These are phyloP conservation scores for Agelastica alni DNA, from an alignment of 2,888 invertebrate genomes.

Conservation along the genomic window DNA sequence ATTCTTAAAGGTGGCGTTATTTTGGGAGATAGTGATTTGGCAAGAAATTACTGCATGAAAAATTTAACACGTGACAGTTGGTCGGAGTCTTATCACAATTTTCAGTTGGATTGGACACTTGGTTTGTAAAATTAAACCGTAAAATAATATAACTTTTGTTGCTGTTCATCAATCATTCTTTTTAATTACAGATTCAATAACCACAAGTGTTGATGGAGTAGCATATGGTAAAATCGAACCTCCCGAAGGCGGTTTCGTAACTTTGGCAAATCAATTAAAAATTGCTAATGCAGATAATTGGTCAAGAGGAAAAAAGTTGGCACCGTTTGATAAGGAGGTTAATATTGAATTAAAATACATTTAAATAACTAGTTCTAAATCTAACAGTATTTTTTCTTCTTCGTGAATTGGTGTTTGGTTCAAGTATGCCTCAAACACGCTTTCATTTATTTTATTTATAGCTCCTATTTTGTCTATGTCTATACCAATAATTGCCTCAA, in stretches of 20 bases:
- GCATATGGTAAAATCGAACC: conserved; percentile 58
- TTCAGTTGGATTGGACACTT: conserved; percentile 62
- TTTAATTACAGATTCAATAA: conserved; percentile 57
- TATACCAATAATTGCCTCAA: no score
- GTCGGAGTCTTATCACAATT: conserved; percentile 63
- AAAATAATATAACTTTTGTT: no score
- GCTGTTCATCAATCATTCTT: no score
- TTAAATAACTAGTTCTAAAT: no score
- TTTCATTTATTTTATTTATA: no score
- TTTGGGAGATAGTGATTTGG: conserved; percentile 43
- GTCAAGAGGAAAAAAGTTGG: conserved; percentile 63
- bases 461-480: no score
- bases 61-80: conserved; percentile 44
- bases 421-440: no score
- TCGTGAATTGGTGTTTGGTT: no score
- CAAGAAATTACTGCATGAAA: conserved; percentile 46
- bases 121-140: conserved; percentile 50
- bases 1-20: conserved; percentile 48
- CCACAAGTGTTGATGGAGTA: conserved; percentile 59
- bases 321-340: conserved; percentile 78
- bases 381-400: no score
- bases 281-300: conserved; percentile 59
- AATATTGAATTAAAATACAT: no score
- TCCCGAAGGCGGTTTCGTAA: conserved; percentile 51
- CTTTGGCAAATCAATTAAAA: conserved; percentile 39